A percentile compares a stretch with the other conserved stretches of the same genome.
These are phyloP conservation scores for Gastracanthus pulcherrimus DNA, from an alignment of 2,888 invertebrate genomes.

Conservation along the genomic window DNA sequence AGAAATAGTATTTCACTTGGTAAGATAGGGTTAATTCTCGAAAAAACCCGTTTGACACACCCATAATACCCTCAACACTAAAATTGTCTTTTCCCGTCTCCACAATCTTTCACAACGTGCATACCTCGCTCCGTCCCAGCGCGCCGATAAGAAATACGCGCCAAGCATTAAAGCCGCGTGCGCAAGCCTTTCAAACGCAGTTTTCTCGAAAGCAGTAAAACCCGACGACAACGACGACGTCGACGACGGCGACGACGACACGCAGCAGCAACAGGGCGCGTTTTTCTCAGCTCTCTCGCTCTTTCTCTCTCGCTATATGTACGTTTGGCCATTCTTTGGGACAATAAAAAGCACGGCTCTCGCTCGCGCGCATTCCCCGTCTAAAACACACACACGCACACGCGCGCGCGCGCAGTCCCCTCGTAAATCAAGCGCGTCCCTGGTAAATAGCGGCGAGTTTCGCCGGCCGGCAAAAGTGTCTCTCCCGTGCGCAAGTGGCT, in stretches of 20 bases:
- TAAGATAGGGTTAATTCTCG: too few relatives aligned
- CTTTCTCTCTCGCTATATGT: neutral
- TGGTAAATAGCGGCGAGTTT: neutral
- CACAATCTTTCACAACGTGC: too few relatives aligned
- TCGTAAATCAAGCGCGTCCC: slow-evolving; percentile 4
- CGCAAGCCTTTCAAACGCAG: neutral
- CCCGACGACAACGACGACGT: neutral
- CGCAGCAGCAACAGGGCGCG: slow-evolving; percentile 15
- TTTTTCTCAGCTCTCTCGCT: neutral
- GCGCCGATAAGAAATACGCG: too few relatives aligned
- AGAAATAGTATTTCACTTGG: too few relatives aligned
- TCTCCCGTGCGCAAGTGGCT: neutral
- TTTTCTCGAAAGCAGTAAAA: slow-evolving; percentile 12
- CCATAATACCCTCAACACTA: too few relatives aligned
- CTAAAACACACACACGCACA: neutral
- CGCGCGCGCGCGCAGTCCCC: neutral
- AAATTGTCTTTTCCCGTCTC: too few relatives aligned
- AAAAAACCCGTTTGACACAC: too few relatives aligned
- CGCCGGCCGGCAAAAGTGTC: neutral
- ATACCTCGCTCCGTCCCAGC: too few relatives aligned
- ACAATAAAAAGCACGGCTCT: neutral
- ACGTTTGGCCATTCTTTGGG: slow-evolving; percentile 13
- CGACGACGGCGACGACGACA: neutral
- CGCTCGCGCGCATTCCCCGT: neutral
- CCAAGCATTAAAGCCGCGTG: neutral